Percentiles rank a stretch among this genome's conserved stretches.
Evolutionary conservation across 2,888 invertebrate species (phyloP).

Genomic region (Carterocephalus palaemon): DNA sequence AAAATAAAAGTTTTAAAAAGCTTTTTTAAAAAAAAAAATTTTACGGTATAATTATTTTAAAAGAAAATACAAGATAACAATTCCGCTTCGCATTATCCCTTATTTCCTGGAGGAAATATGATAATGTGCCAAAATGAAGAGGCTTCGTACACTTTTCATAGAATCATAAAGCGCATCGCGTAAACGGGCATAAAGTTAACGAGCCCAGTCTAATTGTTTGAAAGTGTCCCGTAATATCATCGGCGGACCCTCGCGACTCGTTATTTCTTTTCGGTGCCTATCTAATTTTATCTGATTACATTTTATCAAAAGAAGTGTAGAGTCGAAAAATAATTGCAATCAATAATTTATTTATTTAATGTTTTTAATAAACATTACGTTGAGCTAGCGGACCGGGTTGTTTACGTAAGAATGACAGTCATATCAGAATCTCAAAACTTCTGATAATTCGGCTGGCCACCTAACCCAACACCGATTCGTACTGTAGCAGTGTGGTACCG

Average conservation of each 20-base stretch:
- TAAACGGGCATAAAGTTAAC: constrained; percentile 62
- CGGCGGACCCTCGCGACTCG: constrained; percentile 44
- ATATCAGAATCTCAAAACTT: too few relatives aligned
- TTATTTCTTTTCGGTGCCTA: constrained; percentile 61
- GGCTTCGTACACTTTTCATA: constrained; percentile 38
- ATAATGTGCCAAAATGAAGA: constrained; percentile 8
- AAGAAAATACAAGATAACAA: background rate
- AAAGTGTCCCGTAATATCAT: constrained; percentile 59
- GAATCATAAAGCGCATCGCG: constrained; percentile 54
- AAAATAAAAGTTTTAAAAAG: too few relatives aligned
- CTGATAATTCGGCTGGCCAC: too few relatives aligned
- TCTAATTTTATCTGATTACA: constrained; percentile 70
- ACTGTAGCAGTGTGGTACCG: too few relatives aligned
- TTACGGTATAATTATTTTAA: constrained; percentile 1
- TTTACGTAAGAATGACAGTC: too few relatives aligned
- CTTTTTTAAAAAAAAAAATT: too few relatives aligned
- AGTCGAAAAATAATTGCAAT: constrained; percentile 31
- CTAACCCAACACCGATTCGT: too few relatives aligned
- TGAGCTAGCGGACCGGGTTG: too few relatives aligned
- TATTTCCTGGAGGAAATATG: constrained; percentile 4
- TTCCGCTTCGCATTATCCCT: background rate
- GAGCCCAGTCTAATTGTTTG: constrained; percentile 73
- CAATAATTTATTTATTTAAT: too few relatives aligned
- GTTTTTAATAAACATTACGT: too few relatives aligned
- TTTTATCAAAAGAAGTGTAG: constrained; percentile 46